phyloP scores from a whole-genome alignment of 2,797 vertebrate genomes.

The Emys orbicularis region DNA sequence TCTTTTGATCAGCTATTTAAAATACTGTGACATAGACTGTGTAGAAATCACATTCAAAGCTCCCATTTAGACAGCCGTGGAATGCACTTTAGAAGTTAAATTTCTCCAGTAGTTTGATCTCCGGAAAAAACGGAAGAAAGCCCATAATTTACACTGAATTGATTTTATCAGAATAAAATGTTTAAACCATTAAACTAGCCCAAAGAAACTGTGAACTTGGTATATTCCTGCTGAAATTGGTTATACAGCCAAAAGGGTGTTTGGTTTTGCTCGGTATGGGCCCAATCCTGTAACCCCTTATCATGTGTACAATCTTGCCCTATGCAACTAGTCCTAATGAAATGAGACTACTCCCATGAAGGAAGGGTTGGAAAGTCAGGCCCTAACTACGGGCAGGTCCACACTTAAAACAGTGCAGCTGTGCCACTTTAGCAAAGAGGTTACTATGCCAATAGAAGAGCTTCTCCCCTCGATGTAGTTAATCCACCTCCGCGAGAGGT shows the following conservation, averaged over 20 bases:
- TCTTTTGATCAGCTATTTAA: constrained; percentile 26
- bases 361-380: background rate
- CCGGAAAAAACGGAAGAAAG: background rate
- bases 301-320: background rate
- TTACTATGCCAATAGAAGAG: background rate
- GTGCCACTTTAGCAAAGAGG: background rate
- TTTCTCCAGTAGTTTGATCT: background rate
- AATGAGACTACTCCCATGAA: background rate
- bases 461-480: background rate
- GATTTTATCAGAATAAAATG: background rate
- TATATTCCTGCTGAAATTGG: background rate
- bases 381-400: background rate
- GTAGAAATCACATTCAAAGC: background rate
- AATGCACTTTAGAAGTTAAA: background rate
- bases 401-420: background rate
- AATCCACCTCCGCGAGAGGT: background rate
- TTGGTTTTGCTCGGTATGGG: background rate
- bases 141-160: background rate
- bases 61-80: background rate
- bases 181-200: background rate
- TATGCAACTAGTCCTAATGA: background rate
- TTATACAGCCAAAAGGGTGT: background rate
- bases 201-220: background rate
- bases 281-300: background rate
- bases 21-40: background rate